These are phyloP conservation scores for Brachionus asplanchnoidis DNA, from an alignment of 1,140 invertebrate genomes.

Conservation along the genomic window DNA sequence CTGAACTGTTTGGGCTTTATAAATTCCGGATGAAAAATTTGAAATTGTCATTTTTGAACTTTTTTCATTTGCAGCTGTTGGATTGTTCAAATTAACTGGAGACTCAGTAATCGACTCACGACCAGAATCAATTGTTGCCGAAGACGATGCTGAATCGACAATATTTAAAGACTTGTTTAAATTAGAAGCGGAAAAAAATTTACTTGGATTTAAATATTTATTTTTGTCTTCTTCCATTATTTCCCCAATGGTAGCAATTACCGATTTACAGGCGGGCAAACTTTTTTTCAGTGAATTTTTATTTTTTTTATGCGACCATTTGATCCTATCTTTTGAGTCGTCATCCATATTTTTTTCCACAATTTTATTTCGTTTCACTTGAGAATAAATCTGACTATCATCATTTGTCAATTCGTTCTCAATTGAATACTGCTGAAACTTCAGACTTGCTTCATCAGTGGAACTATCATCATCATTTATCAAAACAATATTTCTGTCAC, in stretches of 20 bases:
- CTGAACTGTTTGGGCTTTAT: conserved; percentile 25
- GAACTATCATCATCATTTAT: conserved; percentile 16
- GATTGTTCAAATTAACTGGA: conserved; percentile 9
- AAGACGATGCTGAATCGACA: conserved; percentile 8
- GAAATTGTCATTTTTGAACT: not conserved
- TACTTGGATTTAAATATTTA: not conserved
- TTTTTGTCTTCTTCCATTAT: conserved; percentile 18
- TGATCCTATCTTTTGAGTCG: not conserved
- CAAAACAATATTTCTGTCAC: not conserved
- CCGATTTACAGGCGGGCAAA: not conserved
- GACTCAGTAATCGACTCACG: conserved; percentile 15
- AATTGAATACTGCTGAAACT: not conserved
- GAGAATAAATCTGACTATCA: not conserved
- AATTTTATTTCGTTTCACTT: not conserved
- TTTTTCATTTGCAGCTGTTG: not conserved
- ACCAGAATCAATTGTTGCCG: not conserved
- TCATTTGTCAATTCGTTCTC: not conserved
- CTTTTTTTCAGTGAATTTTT: not conserved
- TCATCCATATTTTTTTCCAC: not conserved
- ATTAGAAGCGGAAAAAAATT: not conserved
- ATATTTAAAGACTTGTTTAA: conserved; percentile 11
- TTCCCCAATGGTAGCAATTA: not conserved
- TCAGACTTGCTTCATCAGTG: not conserved
- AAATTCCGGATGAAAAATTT: not conserved
- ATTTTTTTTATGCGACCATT: not conserved